Evolutionary conservation across 2,888 invertebrate genomes (phyloP), one percentile per base, ranked within the genome.

Genomic region (Ptilodon capucinus): DNA sequence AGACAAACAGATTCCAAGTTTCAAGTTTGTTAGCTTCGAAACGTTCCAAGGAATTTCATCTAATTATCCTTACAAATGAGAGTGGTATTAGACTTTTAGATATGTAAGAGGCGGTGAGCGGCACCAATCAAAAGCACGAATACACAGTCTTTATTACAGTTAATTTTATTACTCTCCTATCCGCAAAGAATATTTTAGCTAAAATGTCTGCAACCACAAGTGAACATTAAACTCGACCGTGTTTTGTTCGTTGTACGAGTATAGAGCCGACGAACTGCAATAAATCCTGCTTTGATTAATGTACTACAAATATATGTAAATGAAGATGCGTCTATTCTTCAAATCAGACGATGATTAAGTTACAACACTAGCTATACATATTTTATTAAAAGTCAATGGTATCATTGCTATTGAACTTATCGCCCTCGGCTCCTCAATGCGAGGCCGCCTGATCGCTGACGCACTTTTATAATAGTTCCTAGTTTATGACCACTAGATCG

Each of bases 401-500:
- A 58, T 58, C 55, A 17, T 0, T 11, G n/a, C 11, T 13, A 6
- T 39, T 11, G 5, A 3, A n/a, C 19, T 18, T 23, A 8, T 17
- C 8, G 35, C 16, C 16, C 4, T 35, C 13, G 13, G 17, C 16
- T 17, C 55, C 53, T 47, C 42, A 44, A 47, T 45, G 51, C 76
- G 77, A 83, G 81, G 82, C 60, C 79, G 51, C 14, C 21, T 48
- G 55, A 57, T 56, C 60, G 54, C 71, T 84, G 84, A 85, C 83
- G 83, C 73, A 81, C 67, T 78, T 76, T 77, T 77, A 73, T 76
- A 75, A 76, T 66, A 71, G 71, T 66, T 62, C 57, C 62, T 58
- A 65, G 51, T 76, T 85, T 84, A 85, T 76, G 74, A 67, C 70
- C 71, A 68, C 68, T 68, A 68, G 62, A 80, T 84, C 75, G 78